These are phyloP conservation scores for Morphnarchus princeps DNA, from an alignment of 2,113 vertebrate genomes.

Conservation along the genomic window DNA sequence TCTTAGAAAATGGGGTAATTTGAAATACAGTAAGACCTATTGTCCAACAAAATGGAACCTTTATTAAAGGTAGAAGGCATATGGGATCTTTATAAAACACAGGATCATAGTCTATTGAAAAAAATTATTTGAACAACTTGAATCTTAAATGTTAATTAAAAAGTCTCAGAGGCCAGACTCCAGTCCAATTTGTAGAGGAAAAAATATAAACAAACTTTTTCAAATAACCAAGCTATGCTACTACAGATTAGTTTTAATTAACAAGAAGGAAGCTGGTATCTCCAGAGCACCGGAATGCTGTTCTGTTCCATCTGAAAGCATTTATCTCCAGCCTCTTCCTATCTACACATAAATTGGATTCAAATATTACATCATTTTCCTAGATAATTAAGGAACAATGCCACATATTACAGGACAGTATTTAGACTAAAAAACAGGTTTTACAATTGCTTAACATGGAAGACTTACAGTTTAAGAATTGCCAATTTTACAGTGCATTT, in stretches of 20 bases:
- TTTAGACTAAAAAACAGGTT: neutral
- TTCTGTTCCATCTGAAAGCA: neutral
- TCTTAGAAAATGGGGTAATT: neutral
- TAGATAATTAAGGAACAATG: neutral
- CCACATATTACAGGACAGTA: neutral
- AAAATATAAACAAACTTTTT: neutral
- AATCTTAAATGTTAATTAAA: neutral
- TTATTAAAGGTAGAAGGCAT: neutral
- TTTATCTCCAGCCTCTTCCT: neutral
- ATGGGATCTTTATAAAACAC: neutral
- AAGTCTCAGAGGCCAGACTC: neutral
- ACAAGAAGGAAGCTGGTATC: neutral
- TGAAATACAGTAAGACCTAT: neutral
- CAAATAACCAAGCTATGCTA: neutral
- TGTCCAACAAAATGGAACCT: neutral
- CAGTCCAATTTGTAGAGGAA: neutral
- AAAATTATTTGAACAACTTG: neutral
- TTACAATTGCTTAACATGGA: neutral
- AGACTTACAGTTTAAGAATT: neutral
- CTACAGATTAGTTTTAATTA: neutral
- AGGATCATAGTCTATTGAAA: neutral
- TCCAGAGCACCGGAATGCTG: neutral
- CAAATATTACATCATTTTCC: neutral
- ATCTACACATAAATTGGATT: neutral
- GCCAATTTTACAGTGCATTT: neutral